Evolutionary conservation across 2,797 vertebrate genomes (phyloP), one percentile per base, ranked within the genome.

Genomic region (Pogonophryne albipinna): DNA sequence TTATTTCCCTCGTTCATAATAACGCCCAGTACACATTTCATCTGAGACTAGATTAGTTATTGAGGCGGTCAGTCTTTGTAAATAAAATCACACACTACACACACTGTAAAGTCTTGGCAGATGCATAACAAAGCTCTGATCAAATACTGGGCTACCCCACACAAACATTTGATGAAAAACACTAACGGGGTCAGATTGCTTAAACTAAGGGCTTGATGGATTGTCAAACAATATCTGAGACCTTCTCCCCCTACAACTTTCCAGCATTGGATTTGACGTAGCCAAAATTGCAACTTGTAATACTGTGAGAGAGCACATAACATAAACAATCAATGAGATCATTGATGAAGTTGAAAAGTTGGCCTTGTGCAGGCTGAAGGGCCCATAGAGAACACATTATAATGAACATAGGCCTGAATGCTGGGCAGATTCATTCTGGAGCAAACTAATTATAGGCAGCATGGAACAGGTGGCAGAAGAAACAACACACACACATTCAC

Each of bases 381-480:
- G 65, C 34, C 47, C 4, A 64, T 14, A 66, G 14, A 27, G 42
- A 50, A 65, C 50, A 52, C 42, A 27, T 1, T 11, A 10, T 1
- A 50, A 42, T 49, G 42, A 23, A 13, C 31, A 55, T 14, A 52
- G 57, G 41, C n/a, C 53, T 53, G 60, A 55, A 55, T 49, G 49
- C 61, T 44, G 45, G 10, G 41, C 46, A 19, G 63, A 58, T 62
- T 79, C 65, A 73, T 68, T 65, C 63, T 71, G 66, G 61, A 60
- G 69, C 65, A 81, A 67, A 85, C 89, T 89, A 84, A 88, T 85
- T 86, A 85, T 87, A 89, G 86, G 64, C 67, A 9, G 79, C 1
- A 1, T 67, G 71, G 0, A 85, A 85, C 86, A 92, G 86, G 82
- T 90, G 87, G 84, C 67, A 78, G 66, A 61, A 79, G 68, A 74